Percentiles rank a stretch among this genome's conserved stretches.
phyloP scores from a whole-genome alignment of 2,113 vertebrate genomes.

The Corvus hawaiiensis region DNA sequence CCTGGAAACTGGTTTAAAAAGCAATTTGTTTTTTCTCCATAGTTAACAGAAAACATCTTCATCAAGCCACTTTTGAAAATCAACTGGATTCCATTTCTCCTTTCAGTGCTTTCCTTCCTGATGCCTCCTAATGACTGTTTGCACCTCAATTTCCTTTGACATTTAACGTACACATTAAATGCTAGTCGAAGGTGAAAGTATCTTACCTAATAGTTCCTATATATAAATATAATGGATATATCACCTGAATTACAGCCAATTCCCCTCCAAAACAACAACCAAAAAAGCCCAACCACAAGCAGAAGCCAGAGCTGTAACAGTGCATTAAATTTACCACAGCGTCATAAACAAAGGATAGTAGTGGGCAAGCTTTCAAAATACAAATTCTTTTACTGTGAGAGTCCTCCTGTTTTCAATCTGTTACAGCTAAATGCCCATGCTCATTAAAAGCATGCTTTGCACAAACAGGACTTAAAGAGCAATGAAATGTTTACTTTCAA shows the following conservation, averaged over 20 bases:
- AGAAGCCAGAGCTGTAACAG: neutral
- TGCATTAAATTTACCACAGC: neutral
- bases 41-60: neutral
- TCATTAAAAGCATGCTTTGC: slow-evolving; percentile 6
- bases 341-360: slow-evolving; percentile 17
- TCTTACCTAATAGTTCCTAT: neutral
- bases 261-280: neutral
- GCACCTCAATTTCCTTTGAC: neutral
- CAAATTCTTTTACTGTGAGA: neutral
- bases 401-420: slow-evolving; percentile 37
- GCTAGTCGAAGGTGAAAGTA: neutral
- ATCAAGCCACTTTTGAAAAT: neutral
- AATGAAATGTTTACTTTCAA: neutral
- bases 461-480: neutral
- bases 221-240: neutral
- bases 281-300: neutral
- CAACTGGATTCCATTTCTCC: neutral
- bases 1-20: neutral
- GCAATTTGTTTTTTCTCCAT: neutral
- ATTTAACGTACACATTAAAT: neutral
- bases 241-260: neutral
- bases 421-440: neutral
- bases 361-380: slow-evolving; percentile 40
- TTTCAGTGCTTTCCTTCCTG: neutral
- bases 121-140: neutral